Evolutionary conservation across 1,140 invertebrate species (phyloP).

Genomic region (Andricus grossulariae): DNA sequence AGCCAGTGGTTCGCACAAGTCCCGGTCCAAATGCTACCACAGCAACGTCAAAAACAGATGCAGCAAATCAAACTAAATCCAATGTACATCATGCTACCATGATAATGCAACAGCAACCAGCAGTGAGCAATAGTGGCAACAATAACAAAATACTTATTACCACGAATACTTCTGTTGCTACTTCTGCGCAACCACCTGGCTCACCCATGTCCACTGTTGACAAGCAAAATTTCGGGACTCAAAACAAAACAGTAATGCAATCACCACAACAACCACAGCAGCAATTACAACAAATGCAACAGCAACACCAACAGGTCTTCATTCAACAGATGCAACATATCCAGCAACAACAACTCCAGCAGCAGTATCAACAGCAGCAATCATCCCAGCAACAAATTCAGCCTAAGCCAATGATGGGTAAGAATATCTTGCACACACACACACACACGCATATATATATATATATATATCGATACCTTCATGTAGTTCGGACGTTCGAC

Average conservation of each 20-base stretch:
- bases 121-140: conserved; percentile 59
- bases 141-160: conserved; percentile 71
- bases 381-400: conserved; percentile 76
- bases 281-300: conserved; percentile 68
- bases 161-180: conserved; percentile 58
- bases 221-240: conserved; percentile 72
- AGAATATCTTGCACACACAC: conserved; percentile 46
- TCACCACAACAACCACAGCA: conserved; percentile 72
- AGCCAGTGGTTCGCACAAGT: conserved; percentile 78
- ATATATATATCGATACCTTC: no score
- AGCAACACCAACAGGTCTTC: conserved; percentile 70
- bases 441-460: no score
- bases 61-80: conserved; percentile 82
- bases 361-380: conserved; percentile 70
- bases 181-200: conserved; percentile 69
- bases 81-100: conserved; percentile 64
- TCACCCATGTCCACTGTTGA: conserved; percentile 67
- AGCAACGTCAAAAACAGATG: conserved; percentile 79
- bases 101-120: conserved; percentile 70
- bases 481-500: no score
- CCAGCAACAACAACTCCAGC: conserved; percentile 64
- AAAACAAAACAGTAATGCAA: conserved; percentile 75
- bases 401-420: conserved; percentile 78
- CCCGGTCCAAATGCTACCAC: conserved; percentile 76
- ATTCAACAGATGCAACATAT: conserved; percentile 71